Evolutionary conservation across 1,140 invertebrate genomes (phyloP).

Genomic region (Pachyrhynchus sulphureomaculatus): DNA sequence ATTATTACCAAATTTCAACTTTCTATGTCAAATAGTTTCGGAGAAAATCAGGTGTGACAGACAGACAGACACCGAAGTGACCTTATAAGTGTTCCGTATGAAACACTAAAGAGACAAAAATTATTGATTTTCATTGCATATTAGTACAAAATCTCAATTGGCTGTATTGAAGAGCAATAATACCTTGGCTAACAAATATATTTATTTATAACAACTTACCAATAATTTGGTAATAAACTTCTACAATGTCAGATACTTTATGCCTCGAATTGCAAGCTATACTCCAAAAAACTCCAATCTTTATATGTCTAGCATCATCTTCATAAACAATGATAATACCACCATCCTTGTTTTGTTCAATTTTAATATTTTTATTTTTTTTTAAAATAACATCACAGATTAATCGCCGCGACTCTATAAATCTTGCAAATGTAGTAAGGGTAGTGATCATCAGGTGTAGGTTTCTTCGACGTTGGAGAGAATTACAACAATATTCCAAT

Average conservation of each 20-base stretch:
- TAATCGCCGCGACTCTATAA: slow-evolving; percentile 1
- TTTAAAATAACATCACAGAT: slow-evolving; percentile 6
- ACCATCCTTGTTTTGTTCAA: slow-evolving; percentile 4
- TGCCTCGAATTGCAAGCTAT: not conserved
- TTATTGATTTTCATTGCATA: no score
- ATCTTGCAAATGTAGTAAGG: not conserved
- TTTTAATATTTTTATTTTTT: not conserved
- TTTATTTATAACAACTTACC: no score
- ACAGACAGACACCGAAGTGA: no score
- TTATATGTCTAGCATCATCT: not conserved
- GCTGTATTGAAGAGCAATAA: no score
- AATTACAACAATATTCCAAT: slow-evolving; percentile 10
- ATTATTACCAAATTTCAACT: no score
- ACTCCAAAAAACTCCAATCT: slow-evolving; percentile 7
- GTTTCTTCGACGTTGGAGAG: slow-evolving; percentile 7
- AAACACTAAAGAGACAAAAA: no score
- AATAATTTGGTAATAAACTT: slow-evolving; percentile 6
- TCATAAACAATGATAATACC: slow-evolving; percentile 9
- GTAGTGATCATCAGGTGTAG: not conserved
- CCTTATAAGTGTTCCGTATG: no score
- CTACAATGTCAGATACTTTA: slow-evolving; percentile 1
- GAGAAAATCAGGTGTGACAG: no score
- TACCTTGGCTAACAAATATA: no score
- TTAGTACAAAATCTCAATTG: no score
- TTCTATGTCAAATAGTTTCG: no score